Evolutionary conservation across 1,140 invertebrate genomes (phyloP).

Genomic region (Triops longicaudatus): DNA sequence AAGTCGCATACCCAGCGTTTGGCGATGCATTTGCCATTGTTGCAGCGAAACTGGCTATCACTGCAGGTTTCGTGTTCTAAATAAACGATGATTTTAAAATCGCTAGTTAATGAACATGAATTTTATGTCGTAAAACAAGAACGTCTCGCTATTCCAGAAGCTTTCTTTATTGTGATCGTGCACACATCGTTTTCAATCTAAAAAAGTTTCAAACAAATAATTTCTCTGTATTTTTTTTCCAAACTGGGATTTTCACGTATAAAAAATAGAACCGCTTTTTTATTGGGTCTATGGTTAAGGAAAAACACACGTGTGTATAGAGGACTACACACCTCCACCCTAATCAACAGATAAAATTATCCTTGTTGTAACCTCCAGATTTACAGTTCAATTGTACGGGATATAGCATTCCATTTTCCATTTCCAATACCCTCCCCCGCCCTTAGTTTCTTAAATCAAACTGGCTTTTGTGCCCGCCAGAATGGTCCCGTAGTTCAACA

Average conservation of each 20-base stretch:
- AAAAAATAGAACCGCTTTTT: slow-evolving; percentile 1
- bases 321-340: neutral
- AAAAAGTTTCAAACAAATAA: neutral
- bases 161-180: slow-evolving; percentile 8
- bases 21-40: slow-evolving; percentile 40
- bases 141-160: neutral
- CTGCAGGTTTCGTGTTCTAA: slow-evolving; percentile 42
- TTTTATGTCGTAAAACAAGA: neutral
- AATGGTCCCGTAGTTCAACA: neutral
- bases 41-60: slow-evolving; percentile 56
- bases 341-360: neutral
- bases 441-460: neutral
- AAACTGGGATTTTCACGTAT: neutral
- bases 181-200: neutral
- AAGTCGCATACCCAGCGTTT: slow-evolving; percentile 39
- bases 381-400: neutral
- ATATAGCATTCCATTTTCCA: neutral
- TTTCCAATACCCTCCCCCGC: neutral
- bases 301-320: neutral
- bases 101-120: no score
- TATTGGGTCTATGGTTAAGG: neutral
- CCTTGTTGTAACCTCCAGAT: neutral
- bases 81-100: no score
- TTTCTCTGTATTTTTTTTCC: neutral
- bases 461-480: slow-evolving; percentile 13